phyloP scores from a whole-genome alignment of 30 jellyfish, hydroid and myxozoan genomes.

The Hydractinia echinata region DNA sequence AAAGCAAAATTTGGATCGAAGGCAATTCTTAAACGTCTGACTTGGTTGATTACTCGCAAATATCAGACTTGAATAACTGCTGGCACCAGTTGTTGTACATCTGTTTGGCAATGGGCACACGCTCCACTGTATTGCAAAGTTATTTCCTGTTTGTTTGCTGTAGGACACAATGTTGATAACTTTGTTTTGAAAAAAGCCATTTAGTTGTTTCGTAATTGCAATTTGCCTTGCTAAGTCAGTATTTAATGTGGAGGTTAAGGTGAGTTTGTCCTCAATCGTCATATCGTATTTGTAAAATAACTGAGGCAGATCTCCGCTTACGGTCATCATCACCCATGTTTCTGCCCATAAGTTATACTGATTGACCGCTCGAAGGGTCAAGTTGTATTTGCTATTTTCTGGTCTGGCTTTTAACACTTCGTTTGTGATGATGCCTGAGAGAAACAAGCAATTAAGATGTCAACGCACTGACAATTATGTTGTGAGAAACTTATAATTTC shows the following conservation, averaged over 20 bases:
- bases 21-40: neutral
- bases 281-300: conserved; percentile 55
- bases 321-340: conserved; percentile 38
- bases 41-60: neutral
- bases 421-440: conserved; percentile 24
- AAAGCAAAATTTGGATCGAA: neutral
- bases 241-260: conserved; percentile 29
- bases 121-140: conserved; percentile 45
- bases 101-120: conserved; percentile 60
- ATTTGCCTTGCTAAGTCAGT: conserved; percentile 19
- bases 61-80: conserved; percentile 15
- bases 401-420: conserved; percentile 53
- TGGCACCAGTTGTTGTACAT: conserved; percentile 63
- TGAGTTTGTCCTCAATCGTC: conserved; percentile 27
- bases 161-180: conserved; percentile 36
- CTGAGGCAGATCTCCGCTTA: conserved; percentile 69
- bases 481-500: too few relatives aligned
- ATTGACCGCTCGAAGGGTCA: conserved; percentile 83
- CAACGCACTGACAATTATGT: too few relatives aligned
- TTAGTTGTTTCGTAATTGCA: conserved; percentile 27
- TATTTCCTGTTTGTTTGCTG: neutral
- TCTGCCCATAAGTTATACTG: conserved; percentile 52
- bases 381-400: conserved; percentile 40
- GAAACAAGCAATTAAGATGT: neutral
- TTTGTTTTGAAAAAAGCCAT: conserved; percentile 39